Conservation (phyloP, 2,888 invertebrate species). For the Tridacna crocea region DNA sequence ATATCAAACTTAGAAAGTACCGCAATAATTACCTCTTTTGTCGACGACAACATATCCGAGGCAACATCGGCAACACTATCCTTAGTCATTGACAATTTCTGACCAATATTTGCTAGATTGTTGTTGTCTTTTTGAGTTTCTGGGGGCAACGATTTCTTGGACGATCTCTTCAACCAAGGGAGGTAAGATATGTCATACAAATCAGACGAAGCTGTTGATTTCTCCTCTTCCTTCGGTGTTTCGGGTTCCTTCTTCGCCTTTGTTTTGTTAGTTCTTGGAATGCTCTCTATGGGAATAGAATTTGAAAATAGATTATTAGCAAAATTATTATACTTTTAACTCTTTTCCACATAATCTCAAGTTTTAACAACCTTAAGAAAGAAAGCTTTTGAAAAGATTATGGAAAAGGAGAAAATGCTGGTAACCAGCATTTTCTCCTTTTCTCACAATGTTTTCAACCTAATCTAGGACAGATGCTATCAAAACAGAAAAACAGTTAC, state of each 20-base stretch:
- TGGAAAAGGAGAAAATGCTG: no score
- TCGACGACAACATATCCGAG: constrained; percentile 72
- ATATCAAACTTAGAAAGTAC: no score
- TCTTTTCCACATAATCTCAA: no score
- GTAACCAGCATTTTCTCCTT: no score
- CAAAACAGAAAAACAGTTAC: no score
- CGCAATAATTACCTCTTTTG: constrained; percentile 68
- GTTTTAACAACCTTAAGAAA: no score
- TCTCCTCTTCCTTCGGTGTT: constrained; percentile 9
- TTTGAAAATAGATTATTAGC: background rate
- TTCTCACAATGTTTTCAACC: no score
- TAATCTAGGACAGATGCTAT: no score
- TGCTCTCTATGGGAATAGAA: constrained; percentile 40
- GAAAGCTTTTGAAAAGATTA: no score
- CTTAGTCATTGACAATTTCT: constrained; percentile 69
- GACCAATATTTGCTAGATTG: constrained; percentile 67
- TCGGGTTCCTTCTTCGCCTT: constrained; percentile 16
- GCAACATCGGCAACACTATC: constrained; percentile 70
- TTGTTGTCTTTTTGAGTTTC: constrained; percentile 53
- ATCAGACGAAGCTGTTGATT: constrained; percentile 9
- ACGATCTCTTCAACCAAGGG: constrained; percentile 30
- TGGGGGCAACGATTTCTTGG: constrained; percentile 27
- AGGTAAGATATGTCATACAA: constrained; percentile 49
- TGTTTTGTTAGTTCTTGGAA: constrained; percentile 43
- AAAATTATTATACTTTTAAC: no score